Conservation (phyloP, 2,888 invertebrate species). For the Ormyrus rosae region DNA sequence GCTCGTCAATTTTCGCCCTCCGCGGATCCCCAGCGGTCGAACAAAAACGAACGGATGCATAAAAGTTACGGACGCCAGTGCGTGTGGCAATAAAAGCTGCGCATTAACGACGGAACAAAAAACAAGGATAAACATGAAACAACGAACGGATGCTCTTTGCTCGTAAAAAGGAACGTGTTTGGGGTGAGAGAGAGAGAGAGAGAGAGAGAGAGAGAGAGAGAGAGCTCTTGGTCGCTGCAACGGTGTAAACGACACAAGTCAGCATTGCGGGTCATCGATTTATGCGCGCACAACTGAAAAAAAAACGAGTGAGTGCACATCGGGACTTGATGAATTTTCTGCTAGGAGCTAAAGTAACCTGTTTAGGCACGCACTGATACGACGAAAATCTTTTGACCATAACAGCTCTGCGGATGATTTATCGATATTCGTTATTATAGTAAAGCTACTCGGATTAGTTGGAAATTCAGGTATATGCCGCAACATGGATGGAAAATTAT, state of each 20-base stretch:
- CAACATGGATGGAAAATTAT: too few species aligned
- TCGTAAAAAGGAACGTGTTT: slow-evolving; percentile 6
- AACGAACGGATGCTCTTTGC: background rate
- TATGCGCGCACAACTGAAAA: slow-evolving; percentile 36
- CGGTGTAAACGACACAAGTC: background rate
- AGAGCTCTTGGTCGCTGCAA: background rate
- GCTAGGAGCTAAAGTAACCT: too few species aligned
- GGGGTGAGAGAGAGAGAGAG: background rate
- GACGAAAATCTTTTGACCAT: background rate
- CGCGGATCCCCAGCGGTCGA: background rate
- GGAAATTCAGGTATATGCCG: too few species aligned
- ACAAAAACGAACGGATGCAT: background rate
- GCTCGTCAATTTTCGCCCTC: background rate
- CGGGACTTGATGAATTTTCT: too few species aligned
- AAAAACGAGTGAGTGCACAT: background rate
- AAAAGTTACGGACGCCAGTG: background rate
- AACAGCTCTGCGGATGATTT: slow-evolving; percentile 58
- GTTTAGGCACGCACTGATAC: background rate
- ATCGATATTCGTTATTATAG: slow-evolving; percentile 57
- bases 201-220: background rate
- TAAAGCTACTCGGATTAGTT: too few species aligned
- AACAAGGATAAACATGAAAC: background rate
- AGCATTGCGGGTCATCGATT: slow-evolving; percentile 27
- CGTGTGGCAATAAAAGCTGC: slow-evolving; percentile 17
- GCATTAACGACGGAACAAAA: slow-evolving; percentile 23